A percentile compares a stretch with the other conserved stretches of the same genome.
phyloP scores from a whole-genome alignment of 2,888 invertebrate species.

The Harpagoxenus sublaevis region DNA sequence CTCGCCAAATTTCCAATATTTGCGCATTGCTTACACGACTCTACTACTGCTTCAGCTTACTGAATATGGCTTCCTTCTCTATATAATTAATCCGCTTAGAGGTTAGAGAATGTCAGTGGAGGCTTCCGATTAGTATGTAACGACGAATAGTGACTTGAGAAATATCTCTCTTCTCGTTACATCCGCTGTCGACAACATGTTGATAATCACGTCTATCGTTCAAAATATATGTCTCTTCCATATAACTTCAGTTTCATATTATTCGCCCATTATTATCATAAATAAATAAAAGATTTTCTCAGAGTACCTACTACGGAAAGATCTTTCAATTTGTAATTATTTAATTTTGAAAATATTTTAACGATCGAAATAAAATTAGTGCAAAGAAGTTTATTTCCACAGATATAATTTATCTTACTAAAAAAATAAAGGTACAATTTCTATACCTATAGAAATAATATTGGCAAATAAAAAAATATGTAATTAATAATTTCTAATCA shows the following conservation, averaged over 20 bases:
- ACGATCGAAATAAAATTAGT: neutral
- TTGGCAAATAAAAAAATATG: neutral
- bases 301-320: neutral
- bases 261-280: neutral
- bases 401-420: neutral
- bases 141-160: conserved; percentile 1
- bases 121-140: conserved; percentile 68
- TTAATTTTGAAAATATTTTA: neutral
- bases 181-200: neutral
- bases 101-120: conserved; percentile 62
- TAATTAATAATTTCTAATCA: neutral
- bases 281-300: neutral
- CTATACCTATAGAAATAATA: neutral
- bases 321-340: neutral
- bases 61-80: conserved; percentile 70
- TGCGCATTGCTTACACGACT: neutral
- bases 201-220: neutral
- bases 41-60: conserved; percentile 19
- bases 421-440: neutral
- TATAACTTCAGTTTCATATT: neutral
- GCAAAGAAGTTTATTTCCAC: neutral
- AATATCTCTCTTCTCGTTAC: neutral
- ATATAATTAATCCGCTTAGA: conserved; percentile 75
- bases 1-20: neutral
- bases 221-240: neutral